A percentile compares a stretch with the other conserved stretches of the same genome.
Conservation (phyloP, 2,797 vertebrate genomes). For the Merluccius polli region DNA sequence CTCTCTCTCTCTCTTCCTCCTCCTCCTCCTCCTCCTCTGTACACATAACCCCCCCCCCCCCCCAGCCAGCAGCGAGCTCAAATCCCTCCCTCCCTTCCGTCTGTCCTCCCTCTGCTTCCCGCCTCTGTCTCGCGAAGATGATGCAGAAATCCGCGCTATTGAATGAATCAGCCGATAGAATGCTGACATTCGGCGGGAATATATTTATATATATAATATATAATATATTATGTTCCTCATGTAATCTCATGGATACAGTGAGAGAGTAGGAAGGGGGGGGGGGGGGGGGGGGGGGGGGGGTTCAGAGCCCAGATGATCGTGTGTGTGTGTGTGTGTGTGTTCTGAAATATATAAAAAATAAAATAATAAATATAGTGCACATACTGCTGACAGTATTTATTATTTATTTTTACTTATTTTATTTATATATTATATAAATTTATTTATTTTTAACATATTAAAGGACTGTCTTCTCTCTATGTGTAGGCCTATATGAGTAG, state of each 20-base stretch:
- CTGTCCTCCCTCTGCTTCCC: slow-evolving; percentile 27
- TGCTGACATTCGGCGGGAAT: too few relatives aligned
- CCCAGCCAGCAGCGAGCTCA: slow-evolving; percentile 20
- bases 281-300: slow-evolving; percentile 17
- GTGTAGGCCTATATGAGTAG: too few relatives aligned
- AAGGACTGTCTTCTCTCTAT: too few relatives aligned
- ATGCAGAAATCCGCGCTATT: slow-evolving; percentile 68
- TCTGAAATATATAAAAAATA: too few relatives aligned
- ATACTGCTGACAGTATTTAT: too few relatives aligned
- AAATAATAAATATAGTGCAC: too few relatives aligned
- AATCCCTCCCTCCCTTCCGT: slow-evolving; percentile 58
- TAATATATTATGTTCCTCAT: not conserved
- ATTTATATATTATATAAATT: too few relatives aligned
- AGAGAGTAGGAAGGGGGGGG: slow-evolving; percentile 17
- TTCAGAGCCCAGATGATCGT: not conserved
- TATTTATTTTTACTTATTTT: too few relatives aligned
- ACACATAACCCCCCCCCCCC: slow-evolving; percentile 52
- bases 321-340: too few relatives aligned
- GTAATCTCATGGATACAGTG: not conserved
- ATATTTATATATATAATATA: too few relatives aligned
- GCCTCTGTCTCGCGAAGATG: slow-evolving; percentile 52
- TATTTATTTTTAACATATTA: too few relatives aligned
- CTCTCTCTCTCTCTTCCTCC: slow-evolving; percentile 30
- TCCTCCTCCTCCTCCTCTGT: slow-evolving; percentile 45
- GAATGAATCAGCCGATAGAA: slow-evolving; percentile 63